These are phyloP conservation scores for Germaria angustata DNA, from an alignment of 2,888 invertebrate species.

Conservation along the genomic window DNA sequence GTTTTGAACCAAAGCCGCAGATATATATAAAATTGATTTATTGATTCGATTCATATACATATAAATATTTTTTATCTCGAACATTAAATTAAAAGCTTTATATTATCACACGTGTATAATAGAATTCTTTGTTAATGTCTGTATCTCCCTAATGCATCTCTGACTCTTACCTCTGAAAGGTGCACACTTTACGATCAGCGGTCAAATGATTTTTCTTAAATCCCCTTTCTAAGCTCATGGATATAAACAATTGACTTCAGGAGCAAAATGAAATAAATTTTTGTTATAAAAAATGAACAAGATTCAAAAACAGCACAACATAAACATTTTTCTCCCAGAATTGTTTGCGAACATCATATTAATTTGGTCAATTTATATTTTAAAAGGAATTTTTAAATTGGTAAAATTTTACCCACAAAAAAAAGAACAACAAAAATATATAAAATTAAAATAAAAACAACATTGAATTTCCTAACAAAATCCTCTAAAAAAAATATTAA, in stretches of 20 bases:
- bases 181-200: conserved; percentile 20
- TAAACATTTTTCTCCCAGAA: conserved; percentile 79
- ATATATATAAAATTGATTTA: too few species aligned
- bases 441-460: conserved; percentile 37
- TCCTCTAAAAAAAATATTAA: conserved; percentile 55
- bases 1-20: too few species aligned
- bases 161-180: too few species aligned
- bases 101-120: too few species aligned
- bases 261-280: conserved; percentile 21
- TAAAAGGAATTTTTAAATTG: conserved; percentile 80
- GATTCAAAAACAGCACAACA: conserved; percentile 45
- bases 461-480: conserved; percentile 61
- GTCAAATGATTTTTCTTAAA: conserved; percentile 45
- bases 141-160: neutral
- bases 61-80: too few species aligned
- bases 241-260: conserved; percentile 35
- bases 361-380: conserved; percentile 80
- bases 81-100: too few species aligned
- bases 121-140: neutral
- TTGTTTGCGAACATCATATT: conserved; percentile 79
- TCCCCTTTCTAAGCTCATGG: conserved; percentile 8
- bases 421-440: neutral
- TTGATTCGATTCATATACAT: too few species aligned
- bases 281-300: conserved; percentile 14
- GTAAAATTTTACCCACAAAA: conserved; percentile 69